These are phyloP conservation scores for Bombus huntii DNA, from an alignment of 1,140 invertebrate species.

Conservation along the genomic window DNA sequence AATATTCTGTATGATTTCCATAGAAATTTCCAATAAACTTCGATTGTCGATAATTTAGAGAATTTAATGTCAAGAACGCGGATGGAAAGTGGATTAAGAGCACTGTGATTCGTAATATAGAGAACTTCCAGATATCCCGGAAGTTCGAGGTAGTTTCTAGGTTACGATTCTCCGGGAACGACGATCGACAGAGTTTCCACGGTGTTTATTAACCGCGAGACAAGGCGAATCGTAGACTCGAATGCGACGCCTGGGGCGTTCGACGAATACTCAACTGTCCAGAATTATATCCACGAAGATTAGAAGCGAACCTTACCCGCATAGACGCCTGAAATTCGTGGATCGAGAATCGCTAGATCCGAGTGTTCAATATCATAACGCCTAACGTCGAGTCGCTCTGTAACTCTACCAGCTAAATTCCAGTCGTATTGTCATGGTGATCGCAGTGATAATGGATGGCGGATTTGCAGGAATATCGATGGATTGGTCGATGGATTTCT, in stretches of 20 bases:
- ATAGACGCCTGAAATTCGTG: slow-evolving; percentile 13
- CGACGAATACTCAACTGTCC: slow-evolving; percentile 55
- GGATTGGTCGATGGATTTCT: neutral
- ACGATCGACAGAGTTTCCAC: slow-evolving; percentile 58
- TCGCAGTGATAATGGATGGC: slow-evolving; percentile 44
- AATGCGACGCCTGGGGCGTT: slow-evolving; percentile 44
- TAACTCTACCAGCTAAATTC: slow-evolving; percentile 53
- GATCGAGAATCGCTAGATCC: neutral
- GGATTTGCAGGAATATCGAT: slow-evolving; percentile 38
- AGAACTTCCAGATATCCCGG: neutral
- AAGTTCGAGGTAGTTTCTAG: slow-evolving; percentile 46
- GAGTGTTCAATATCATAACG: slow-evolving; percentile 10
- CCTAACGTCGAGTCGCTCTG: neutral
- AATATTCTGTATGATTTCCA: neutral
- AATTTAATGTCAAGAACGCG: neutral
- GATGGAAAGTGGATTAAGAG: neutral
- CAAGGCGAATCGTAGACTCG: slow-evolving; percentile 40
- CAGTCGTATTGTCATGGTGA: slow-evolving; percentile 60
- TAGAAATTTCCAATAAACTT: neutral
- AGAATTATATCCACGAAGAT: slow-evolving; percentile 58
- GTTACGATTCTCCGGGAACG: slow-evolving; percentile 34
- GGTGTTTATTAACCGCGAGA: slow-evolving; percentile 65
- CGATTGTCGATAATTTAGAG: neutral
- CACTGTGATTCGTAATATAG: neutral
- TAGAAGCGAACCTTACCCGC: slow-evolving; percentile 42